phyloP scores from a whole-genome alignment of 2,113 vertebrate species.

The Dromiciops gliroides region DNA sequence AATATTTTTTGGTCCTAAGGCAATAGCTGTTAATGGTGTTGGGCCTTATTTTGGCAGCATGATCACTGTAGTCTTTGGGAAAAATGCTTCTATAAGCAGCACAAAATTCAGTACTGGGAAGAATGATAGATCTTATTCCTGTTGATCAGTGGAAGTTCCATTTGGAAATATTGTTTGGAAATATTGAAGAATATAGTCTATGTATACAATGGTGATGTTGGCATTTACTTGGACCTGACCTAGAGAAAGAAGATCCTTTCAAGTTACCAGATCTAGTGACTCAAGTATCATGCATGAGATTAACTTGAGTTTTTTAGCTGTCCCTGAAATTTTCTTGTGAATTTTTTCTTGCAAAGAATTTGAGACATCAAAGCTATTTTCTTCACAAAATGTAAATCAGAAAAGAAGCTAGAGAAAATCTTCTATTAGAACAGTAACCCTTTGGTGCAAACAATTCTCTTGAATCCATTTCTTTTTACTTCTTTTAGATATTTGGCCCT shows the following conservation, averaged over 20 bases:
- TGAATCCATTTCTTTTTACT: not conserved
- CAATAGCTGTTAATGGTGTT: not conserved
- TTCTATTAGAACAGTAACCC: not conserved
- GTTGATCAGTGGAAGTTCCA: slow-evolving; percentile 14
- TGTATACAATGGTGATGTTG: not conserved
- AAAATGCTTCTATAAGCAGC: not conserved
- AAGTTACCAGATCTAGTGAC: not conserved
- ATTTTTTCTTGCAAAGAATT: slow-evolving; percentile 18
- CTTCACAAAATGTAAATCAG: not conserved
- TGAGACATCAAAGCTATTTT: slow-evolving; percentile 21
- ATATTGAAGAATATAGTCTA: not conserved
- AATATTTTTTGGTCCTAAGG: not conserved
- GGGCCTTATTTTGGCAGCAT: not conserved
- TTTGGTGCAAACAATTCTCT: not conserved
- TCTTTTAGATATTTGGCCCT: not conserved
- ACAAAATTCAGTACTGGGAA: not conserved
- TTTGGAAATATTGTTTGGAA: not conserved
- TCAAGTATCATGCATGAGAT: slow-evolving; percentile 33
- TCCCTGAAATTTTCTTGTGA: slow-evolving; percentile 43
- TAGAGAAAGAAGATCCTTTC: not conserved
- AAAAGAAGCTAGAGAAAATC: not conserved
- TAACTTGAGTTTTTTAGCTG: slow-evolving; percentile 10
- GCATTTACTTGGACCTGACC: not conserved
- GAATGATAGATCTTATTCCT: not conserved
- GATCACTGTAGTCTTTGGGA: not conserved